Evolutionary conservation across 2,888 invertebrate species (phyloP), one percentile per base, ranked within the genome.

Genomic region (Acrocera orbiculus): DNA sequence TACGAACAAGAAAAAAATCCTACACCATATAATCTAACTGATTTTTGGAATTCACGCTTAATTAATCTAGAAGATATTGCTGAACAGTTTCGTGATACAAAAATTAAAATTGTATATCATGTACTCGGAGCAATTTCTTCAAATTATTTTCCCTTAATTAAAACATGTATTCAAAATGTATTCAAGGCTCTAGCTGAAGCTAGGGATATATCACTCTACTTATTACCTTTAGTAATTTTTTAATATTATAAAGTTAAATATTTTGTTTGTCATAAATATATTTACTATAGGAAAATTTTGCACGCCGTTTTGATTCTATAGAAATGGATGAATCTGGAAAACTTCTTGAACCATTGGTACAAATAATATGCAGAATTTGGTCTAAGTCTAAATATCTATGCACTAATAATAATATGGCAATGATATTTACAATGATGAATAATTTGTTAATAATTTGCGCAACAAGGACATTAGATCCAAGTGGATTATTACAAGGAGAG

Each of bases 1-100:
- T 73, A 73, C 4, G 73, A 79, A 40, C 67, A 74, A 33, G 73
- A 73, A 3, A 65, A 66, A 36, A 68, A 81, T 55, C 83, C 87
- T 1, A 57, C 73, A 3, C 87, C 87, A 0, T 56, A 53, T 33
- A 55, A 66, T 42, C 82, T 90, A 51, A 63, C 86, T 20, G 68
- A 76, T 1, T 92, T 83, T 58, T 93, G 92, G 79, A 64, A 69
- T 32, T 66, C 69, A 27, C 71, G 86, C 13, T 61, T 80, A 10
- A 72, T 72, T 40, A 90, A 90, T 52, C 61, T 92, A 8, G 83
- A 87, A 52, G 79, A 78, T 25, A 78, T 93, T 36, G 85, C 85
- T 49, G 76, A 80, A 23, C 93, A 93, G 55, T 62, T 92, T 43
- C 65, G 74, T n/a, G 80, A 83, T 51, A 74, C 74, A 7, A 66